A percentile compares a stretch with the other conserved stretches of the same genome.
These are phyloP conservation scores for Agrotis clavis DNA, from an alignment of 2,888 invertebrate species.

Conservation along the genomic window DNA sequence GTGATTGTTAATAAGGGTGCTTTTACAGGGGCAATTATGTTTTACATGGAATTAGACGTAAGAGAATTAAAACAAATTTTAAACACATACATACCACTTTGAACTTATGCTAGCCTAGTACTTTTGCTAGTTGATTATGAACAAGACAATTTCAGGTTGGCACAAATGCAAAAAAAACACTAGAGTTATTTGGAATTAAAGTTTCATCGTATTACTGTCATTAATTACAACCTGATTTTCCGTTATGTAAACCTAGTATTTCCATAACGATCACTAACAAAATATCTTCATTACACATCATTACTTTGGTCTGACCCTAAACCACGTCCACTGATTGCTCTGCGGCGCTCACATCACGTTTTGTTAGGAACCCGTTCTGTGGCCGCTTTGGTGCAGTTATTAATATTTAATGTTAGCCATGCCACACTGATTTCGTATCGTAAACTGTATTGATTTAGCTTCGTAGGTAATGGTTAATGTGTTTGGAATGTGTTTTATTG, in stretches of 20 bases:
- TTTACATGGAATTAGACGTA: too few species aligned
- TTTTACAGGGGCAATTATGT: background rate
- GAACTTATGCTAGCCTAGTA: too few species aligned
- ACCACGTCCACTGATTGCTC: constrained; percentile 39
- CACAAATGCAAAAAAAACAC: too few species aligned
- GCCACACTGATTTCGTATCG: constrained; percentile 36
- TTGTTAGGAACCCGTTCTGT: constrained; percentile 50
- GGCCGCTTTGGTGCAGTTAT: constrained; percentile 49
- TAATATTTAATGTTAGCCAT: constrained; percentile 47
- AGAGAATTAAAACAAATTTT: too few species aligned
- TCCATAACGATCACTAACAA: background rate
- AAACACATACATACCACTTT: too few species aligned
- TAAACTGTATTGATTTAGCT: constrained; percentile 46
- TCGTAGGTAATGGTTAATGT: background rate
- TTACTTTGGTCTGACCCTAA: constrained; percentile 1
- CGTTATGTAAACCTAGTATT: too few species aligned
- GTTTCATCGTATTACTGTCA: too few species aligned
- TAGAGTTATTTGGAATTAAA: too few species aligned
- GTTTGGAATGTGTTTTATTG: background rate
- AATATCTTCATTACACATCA: background rate
- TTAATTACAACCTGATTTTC: too few species aligned
- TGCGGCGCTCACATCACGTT: constrained; percentile 51
- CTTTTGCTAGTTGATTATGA: too few species aligned
- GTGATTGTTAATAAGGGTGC: constrained; percentile 41
- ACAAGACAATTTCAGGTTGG: too few species aligned